Conservation (phyloP, 2,797 vertebrate species). For the Gobionotothen gibberifrons region DNA sequence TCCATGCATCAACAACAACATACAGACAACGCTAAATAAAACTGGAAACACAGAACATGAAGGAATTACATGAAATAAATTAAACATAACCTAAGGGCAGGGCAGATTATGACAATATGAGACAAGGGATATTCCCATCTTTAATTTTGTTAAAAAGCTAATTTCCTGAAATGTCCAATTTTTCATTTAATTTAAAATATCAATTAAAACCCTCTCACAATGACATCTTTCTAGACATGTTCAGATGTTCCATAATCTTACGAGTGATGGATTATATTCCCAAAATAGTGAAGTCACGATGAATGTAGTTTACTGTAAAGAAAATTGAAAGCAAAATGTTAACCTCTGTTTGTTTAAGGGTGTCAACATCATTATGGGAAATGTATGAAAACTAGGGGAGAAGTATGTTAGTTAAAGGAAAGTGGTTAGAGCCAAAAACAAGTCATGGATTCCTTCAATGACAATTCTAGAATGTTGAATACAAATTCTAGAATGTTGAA, state of each 20-base stretch:
- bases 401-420: background rate
- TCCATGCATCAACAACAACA: background rate
- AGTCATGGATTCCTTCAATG: background rate
- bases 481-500: background rate
- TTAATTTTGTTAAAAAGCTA: background rate
- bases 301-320: background rate
- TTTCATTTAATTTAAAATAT: background rate
- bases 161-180: background rate
- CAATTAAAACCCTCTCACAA: background rate
- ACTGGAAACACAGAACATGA: too few relatives aligned
- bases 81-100: too few relatives aligned
- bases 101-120: background rate
- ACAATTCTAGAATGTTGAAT: too few relatives aligned
- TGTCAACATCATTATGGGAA: too few relatives aligned
- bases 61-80: too few relatives aligned
- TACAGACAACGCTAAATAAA: background rate
- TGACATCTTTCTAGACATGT: background rate
- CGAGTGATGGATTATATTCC: background rate
- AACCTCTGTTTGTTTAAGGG: too few relatives aligned
- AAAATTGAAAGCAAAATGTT: too few relatives aligned
- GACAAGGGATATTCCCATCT: background rate
- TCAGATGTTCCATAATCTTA: background rate
- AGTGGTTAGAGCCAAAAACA: background rate
- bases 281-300: background rate
- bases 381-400: background rate